Base-by-base conservation (phyloP, 2,888 invertebrate species). In the Campopleginae sp. region DNA sequence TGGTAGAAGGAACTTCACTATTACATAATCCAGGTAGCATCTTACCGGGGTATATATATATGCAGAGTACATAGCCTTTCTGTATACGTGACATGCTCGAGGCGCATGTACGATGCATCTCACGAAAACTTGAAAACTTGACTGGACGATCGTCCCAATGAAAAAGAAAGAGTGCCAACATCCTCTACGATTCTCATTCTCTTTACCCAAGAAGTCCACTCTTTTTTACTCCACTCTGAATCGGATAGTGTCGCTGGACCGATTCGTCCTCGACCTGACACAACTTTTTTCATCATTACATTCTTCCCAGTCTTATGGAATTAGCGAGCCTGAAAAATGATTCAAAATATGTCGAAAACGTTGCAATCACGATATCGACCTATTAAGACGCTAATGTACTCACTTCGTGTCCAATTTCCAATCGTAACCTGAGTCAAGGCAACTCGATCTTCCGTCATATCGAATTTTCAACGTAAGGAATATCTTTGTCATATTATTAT, bases 81-180 rank as follows among this genome's bases (percentile, higher is more conserved):
- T 42, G 46, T 54, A 66, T 82, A 85, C 85, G 85, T 85, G 85
- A 85, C 74, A 72, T 63, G 80, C 82, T 74, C 80, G 61, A 27
- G 70, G 65, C 70, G 74, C 70, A 80, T 85, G 61, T 68, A n/a
- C 61, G 76, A 82, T 82, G 76, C 85, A 85, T 8, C 80, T 82
- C 82, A 70, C 82, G 80, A 66, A 80, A 76, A 63, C 68, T 63
- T 85, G 51, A 68, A 68, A 68, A 54, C 42, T 27, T 44, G 66
- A 48, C 80, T 68, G 74, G 77, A 75, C 68, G 84, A 46, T 19
- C 76, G 58, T 19, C 31, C 33, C 65, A 65, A 77, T 72, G 71
- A 76, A 85, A 71, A 82, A 48, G 58, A 23, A 68, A 74, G 48
- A 58, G 17, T 14, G n/a, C 31, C n/a, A 1, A 44, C 14, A 44